Conservation (phyloP, 2,113 vertebrate genomes). For the Xiphophorus hellerii region DNA sequence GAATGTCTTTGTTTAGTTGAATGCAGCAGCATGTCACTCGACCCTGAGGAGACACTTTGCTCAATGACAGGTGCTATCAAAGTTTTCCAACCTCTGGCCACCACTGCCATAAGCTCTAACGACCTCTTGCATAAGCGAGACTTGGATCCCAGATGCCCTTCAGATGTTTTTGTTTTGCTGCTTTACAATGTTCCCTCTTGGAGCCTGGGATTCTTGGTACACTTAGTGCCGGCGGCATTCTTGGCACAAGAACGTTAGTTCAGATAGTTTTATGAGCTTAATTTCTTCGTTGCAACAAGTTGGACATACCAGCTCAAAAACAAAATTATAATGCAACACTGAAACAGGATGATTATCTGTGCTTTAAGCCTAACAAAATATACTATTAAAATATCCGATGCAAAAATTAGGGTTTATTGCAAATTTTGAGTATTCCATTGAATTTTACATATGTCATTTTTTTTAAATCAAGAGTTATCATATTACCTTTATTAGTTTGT, state of each 20-base stretch:
- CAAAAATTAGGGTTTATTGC: background rate
- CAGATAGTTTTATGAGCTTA: background rate
- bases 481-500: background rate
- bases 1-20: conserved; percentile 38
- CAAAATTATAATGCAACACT: background rate
- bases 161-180: conserved; percentile 45
- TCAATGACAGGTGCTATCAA: conserved; percentile 37
- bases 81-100: conserved; percentile 29
- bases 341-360: background rate
- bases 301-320: background rate
- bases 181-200: background rate
- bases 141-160: conserved; percentile 22
- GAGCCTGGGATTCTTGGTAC: conserved; percentile 11
- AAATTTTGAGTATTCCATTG: too few species aligned
- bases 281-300: background rate
- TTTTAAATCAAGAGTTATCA: background rate
- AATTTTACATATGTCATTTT: too few species aligned
- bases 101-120: conserved; percentile 11
- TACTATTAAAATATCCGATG: background rate
- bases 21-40: background rate
- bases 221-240: background rate
- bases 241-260: background rate
- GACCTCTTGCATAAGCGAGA: conserved; percentile 31
- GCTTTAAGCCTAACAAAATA: background rate
- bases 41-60: background rate